These are phyloP conservation scores for Numenius arquata DNA, from an alignment of 2,113 vertebrate species.

Conservation along the genomic window DNA sequence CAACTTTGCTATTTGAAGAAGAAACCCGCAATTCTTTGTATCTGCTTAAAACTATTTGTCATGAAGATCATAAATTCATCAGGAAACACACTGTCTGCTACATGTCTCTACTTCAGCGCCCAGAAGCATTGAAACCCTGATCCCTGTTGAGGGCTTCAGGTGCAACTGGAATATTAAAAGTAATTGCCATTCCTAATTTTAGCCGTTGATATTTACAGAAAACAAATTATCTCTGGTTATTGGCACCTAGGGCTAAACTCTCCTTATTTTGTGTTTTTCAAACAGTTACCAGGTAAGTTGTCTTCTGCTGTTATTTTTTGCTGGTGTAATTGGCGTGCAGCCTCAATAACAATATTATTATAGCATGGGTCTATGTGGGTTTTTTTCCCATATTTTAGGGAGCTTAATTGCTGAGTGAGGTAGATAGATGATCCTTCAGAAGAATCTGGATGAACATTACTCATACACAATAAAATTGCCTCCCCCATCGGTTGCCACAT, in stretches of 20 bases:
- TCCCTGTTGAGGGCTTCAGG: neutral
- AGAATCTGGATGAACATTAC: neutral
- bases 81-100: neutral
- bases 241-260: neutral
- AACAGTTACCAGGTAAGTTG: neutral
- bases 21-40: neutral
- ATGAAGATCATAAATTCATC: neutral
- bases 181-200: slow-evolving; percentile 11
- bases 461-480: neutral
- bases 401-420: slow-evolving; percentile 4
- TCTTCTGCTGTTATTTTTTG: neutral
- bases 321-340: neutral
- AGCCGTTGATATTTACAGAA: neutral
- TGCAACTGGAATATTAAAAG: neutral
- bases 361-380: neutral
- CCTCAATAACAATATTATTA: neutral
- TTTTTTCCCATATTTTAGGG: slow-evolving; percentile 16
- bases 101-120: neutral
- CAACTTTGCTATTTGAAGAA: neutral
- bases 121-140: neutral
- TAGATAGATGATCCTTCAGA: neutral
- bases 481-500: neutral
- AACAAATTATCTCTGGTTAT: neutral
- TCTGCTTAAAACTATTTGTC: neutral
- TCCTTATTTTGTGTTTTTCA: neutral